These are phyloP conservation scores for Arnoldichthys spilopterus DNA, from an alignment of 2,797 vertebrate species.

Conservation along the genomic window DNA sequence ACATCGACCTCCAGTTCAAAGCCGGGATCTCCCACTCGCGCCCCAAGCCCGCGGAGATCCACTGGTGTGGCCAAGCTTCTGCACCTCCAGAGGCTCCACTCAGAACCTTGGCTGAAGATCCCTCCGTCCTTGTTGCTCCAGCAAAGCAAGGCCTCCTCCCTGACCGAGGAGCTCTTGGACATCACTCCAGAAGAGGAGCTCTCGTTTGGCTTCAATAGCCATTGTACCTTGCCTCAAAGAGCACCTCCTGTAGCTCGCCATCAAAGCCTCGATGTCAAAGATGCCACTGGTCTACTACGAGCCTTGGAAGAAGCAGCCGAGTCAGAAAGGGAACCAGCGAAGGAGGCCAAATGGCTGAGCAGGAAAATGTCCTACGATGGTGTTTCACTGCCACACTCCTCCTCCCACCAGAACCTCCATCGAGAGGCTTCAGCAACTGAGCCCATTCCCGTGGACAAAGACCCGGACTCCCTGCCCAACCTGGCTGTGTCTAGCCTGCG, in stretches of 20 bases:
- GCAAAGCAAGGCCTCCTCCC: constrained; percentile 78
- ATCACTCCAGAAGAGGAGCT: constrained; percentile 78
- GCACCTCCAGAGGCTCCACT: constrained; percentile 72
- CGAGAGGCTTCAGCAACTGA: constrained; percentile 60
- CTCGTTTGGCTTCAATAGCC: constrained; percentile 70
- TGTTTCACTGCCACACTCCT: constrained; percentile 76
- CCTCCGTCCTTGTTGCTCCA: constrained; percentile 73
- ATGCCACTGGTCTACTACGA: constrained; percentile 73
- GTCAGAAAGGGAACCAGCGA: constrained; percentile 52
- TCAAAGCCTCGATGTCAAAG: constrained; percentile 84
- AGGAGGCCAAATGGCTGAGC: constrained; percentile 62
- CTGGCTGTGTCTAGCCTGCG: constrained; percentile 81
- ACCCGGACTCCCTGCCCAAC: constrained; percentile 73
- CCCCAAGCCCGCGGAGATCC: constrained; percentile 59
- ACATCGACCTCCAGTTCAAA: constrained; percentile 60
- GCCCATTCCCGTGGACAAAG: constrained; percentile 66
- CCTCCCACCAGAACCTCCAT: constrained; percentile 75
- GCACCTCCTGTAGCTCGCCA: constrained; percentile 73
- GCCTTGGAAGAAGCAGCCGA: constrained; percentile 70
- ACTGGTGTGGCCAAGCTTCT: constrained; percentile 71
- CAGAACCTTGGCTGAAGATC: constrained; percentile 81
- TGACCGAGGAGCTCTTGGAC: constrained; percentile 79
- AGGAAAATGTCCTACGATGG: constrained; percentile 86
- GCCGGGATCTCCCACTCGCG: constrained; percentile 71
- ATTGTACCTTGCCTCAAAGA: constrained; percentile 60